Conservation (phyloP, 2,113 vertebrate genomes). For the Dissostichus mawsoni region DNA sequence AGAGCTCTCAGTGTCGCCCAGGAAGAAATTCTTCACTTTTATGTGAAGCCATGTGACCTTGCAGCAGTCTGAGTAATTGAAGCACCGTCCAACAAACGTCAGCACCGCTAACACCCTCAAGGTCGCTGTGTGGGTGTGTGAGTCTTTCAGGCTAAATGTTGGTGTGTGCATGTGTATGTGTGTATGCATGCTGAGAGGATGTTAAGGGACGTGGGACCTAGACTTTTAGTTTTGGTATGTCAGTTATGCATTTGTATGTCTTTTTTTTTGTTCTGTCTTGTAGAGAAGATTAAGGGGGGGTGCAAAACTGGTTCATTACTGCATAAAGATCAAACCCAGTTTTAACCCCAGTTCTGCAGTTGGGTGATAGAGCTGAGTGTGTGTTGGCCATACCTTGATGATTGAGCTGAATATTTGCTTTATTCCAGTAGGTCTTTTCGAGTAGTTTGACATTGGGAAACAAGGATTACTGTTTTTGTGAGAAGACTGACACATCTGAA, state of each 20-base stretch:
- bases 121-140: slow-evolving; percentile 43
- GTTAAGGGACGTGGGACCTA: neutral
- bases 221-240: slow-evolving; percentile 1
- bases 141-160: slow-evolving; percentile 20
- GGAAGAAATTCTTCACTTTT: slow-evolving; percentile 75
- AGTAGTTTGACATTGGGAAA: neutral
- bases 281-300: neutral
- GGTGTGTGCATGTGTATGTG: slow-evolving; percentile 1
- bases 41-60: slow-evolving; percentile 73
- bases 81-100: slow-evolving; percentile 72
- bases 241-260: neutral
- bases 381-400: no score
- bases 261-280: neutral
- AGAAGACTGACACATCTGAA: neutral
- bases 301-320: no score
- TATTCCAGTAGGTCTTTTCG: neutral
- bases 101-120: slow-evolving; percentile 76
- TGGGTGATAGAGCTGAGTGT: no score
- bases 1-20: slow-evolving; percentile 67
- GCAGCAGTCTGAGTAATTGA: slow-evolving; percentile 74
- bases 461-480: neutral
- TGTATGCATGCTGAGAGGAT: slow-evolving; percentile 7
- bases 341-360: no score
- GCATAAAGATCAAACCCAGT: neutral
- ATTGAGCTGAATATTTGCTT: no score